A percentile compares a stretch with the other conserved stretches of the same genome.
phyloP scores from a whole-genome alignment of 2,888 invertebrate species.

The Sminthurinus aureus region DNA sequence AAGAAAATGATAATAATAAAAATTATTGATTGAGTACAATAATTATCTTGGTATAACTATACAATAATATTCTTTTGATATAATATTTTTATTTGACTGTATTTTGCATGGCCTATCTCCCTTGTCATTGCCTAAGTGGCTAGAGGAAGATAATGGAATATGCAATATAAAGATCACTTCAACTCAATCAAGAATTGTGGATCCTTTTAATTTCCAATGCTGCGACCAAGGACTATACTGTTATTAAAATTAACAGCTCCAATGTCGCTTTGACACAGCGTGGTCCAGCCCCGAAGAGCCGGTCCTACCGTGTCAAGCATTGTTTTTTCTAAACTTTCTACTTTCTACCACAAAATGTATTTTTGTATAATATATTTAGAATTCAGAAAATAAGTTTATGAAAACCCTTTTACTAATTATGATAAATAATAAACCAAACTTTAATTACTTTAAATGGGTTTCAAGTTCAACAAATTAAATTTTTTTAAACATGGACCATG shows the following conservation, averaged over 20 bases:
- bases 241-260: conserved; percentile 53
- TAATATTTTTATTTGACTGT: conserved; percentile 42
- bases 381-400: neutral
- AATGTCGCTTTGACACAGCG: conserved; percentile 46
- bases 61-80: too few species aligned
- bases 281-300: conserved; percentile 46
- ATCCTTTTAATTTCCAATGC: conserved; percentile 55
- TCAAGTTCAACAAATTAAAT: neutral
- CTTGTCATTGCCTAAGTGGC: conserved; percentile 56
- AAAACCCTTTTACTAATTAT: neutral
- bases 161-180: conserved; percentile 54
- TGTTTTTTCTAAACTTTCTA: conserved; percentile 19
- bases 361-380: neutral
- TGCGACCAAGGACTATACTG: conserved; percentile 56
- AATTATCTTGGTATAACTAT: conserved; percentile 24
- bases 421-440: neutral
- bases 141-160: conserved; percentile 59
- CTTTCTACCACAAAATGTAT: neutral
- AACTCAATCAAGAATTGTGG: conserved; percentile 42
- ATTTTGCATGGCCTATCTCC: conserved; percentile 59
- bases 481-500: too few species aligned
- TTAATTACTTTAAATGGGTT: neutral
- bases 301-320: conserved; percentile 52
- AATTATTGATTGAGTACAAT: neutral
- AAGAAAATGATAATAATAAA: too few species aligned